phyloP scores from a whole-genome alignment of 2,888 invertebrate genomes.

The Unio delphinus region DNA sequence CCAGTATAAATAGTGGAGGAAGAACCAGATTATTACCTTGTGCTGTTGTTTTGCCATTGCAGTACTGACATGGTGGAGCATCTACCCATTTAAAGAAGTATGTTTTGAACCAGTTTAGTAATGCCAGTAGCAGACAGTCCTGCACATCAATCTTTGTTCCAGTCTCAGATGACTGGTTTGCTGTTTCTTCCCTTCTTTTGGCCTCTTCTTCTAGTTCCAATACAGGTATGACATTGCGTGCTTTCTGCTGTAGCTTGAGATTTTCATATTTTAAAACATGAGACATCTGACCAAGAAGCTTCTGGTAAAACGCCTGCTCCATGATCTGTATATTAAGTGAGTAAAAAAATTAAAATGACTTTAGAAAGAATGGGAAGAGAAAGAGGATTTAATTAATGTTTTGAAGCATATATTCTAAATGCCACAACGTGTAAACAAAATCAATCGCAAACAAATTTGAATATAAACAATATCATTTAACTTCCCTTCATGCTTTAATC shows the following conservation, averaged over 20 bases:
- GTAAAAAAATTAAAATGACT: not conserved
- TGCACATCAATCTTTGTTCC: conserved; percentile 37
- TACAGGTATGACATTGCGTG: conserved; percentile 80
- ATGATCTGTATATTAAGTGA: conserved; percentile 39
- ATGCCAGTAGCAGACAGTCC: conserved; percentile 83
- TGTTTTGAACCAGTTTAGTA: conserved; percentile 92
- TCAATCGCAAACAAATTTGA: too few relatives aligned
- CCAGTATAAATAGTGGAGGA: too few relatives aligned
- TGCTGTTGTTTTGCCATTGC: conserved; percentile 74
- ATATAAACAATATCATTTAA: too few relatives aligned
- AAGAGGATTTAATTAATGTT: too few relatives aligned
- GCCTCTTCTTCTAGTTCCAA: conserved; percentile 79
- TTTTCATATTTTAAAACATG: conserved; percentile 82
- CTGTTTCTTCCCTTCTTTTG: conserved; percentile 41
- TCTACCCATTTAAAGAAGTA: conserved; percentile 95
- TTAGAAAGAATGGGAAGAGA: too few relatives aligned
- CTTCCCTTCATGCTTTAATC: too few relatives aligned
- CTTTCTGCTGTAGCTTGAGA: conserved; percentile 77
- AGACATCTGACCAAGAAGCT: conserved; percentile 71
- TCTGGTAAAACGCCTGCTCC: conserved; percentile 55
- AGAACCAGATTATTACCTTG: conserved; percentile 13
- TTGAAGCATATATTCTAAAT: too few relatives aligned
- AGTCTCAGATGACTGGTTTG: conserved; percentile 17
- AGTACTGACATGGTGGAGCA: conserved; percentile 79
- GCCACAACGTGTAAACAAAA: too few relatives aligned